Evolutionary conservation across 2,113 vertebrate species (phyloP).

Genomic region (Corythaixoides concolor): DNA sequence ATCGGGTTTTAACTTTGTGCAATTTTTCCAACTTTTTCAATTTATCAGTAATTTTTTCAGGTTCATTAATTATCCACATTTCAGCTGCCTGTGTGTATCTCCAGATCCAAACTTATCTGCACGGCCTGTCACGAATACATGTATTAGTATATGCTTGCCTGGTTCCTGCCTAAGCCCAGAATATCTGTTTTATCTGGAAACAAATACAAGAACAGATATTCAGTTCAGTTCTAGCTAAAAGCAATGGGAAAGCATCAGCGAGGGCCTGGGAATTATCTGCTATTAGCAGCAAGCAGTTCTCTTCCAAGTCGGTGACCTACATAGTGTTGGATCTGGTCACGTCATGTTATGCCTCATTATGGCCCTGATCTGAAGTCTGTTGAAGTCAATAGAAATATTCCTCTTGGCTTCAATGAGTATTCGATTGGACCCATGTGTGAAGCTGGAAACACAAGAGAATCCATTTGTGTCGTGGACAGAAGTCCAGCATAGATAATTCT

Average conservation of each 20-base stretch:
- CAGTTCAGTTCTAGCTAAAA: not conserved
- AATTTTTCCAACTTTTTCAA: not conserved
- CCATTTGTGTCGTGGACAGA: not conserved
- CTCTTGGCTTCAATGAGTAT: conserved; percentile 33
- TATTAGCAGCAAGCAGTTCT: not conserved
- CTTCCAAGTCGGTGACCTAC: not conserved
- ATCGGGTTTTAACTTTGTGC: not conserved
- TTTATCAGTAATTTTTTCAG: not conserved
- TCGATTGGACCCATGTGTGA: conserved; percentile 1
- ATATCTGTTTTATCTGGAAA: not conserved
- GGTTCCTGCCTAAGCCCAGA: not conserved
- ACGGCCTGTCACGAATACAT: not conserved
- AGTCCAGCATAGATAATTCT: not conserved
- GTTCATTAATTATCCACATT: not conserved
- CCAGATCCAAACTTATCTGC: not conserved
- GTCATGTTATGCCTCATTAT: conserved; percentile 48
- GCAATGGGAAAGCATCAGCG: not conserved
- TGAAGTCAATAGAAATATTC: conserved; percentile 60
- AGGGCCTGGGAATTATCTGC: not conserved
- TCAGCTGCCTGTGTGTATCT: not conserved
- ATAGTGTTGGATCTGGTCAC: not conserved
- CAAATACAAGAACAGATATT: not conserved
- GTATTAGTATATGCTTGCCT: not conserved
- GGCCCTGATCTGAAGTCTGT: conserved; percentile 39
- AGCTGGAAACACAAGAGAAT: conserved; percentile 32